phyloP scores from a whole-genome alignment of 1,140 invertebrate species.

The Helicorthomorpha holstii region DNA sequence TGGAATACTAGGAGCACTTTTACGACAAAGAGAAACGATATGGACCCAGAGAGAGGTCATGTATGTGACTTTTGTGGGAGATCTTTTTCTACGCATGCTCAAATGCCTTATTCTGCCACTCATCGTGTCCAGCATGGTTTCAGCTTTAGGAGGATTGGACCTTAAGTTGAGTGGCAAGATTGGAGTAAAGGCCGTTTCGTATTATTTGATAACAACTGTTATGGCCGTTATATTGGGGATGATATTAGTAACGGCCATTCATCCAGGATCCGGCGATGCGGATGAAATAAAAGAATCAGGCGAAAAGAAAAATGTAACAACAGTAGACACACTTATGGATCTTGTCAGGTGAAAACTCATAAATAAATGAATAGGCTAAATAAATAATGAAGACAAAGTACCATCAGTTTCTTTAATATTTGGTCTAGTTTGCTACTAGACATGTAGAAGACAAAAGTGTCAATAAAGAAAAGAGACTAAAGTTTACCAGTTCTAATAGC shows the following conservation, averaged over 20 bases:
- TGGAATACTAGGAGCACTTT: too few species aligned
- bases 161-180: conserved; percentile 29
- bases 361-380: too few species aligned
- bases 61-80: conserved; percentile 30
- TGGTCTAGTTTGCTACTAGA: too few species aligned
- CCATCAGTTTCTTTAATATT: too few species aligned
- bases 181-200: conserved; percentile 32
- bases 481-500: too few species aligned
- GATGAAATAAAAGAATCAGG: conserved; percentile 11
- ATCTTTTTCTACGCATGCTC: conserved; percentile 30
- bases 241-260: conserved; percentile 30
- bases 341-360: conserved; percentile 35
- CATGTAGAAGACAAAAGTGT: too few species aligned
- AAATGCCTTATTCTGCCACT: conserved; percentile 32
- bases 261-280: conserved; percentile 28
- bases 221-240: conserved; percentile 34
- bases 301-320: conserved; percentile 24
- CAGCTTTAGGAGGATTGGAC: conserved; percentile 25
- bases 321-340: conserved; percentile 40
- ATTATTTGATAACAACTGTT: conserved; percentile 39
- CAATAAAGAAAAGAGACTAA: too few species aligned
- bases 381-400: too few species aligned
- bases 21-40: too few species aligned
- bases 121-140: conserved; percentile 29
- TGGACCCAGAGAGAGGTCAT: too few species aligned